A percentile compares a stretch with the other conserved stretches of the same genome.
Conservation (phyloP, 1,140 invertebrate genomes). For the Leptinotarsa lineolata region DNA sequence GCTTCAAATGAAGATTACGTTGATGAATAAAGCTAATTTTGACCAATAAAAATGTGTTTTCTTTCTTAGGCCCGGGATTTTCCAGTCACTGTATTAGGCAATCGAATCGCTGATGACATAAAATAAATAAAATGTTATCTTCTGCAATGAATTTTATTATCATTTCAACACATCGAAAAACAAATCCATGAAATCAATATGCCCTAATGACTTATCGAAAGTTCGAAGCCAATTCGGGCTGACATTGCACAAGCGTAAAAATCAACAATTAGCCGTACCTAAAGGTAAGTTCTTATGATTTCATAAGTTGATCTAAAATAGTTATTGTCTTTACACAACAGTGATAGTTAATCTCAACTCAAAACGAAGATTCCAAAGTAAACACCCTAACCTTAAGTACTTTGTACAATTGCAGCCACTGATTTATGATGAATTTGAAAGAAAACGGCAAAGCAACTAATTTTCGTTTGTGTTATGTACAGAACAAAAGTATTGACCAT, state of each 20-base stretch:
- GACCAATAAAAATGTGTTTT: too few relatives aligned
- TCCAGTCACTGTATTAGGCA: too few relatives aligned
- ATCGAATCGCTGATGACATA: too few relatives aligned
- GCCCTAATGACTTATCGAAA: not conserved
- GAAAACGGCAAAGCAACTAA: not conserved
- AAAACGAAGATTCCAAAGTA: not conserved
- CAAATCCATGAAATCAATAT: not conserved
- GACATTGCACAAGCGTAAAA: conserved; percentile 23
- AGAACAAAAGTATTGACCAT: conserved; percentile 23
- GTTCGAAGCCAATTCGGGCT: conserved; percentile 17
- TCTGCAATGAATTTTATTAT: not conserved
- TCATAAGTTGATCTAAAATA: conserved; percentile 16
- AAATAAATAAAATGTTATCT: too few relatives aligned
- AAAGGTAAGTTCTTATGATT: conserved; percentile 14
- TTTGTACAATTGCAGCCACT: conserved; percentile 18
- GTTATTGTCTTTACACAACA: conserved; percentile 28
- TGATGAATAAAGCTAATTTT: too few relatives aligned
- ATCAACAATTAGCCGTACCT: conserved; percentile 10
- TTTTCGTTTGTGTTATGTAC: not conserved
- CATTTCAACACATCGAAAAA: conserved; percentile 1
- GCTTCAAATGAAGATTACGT: too few relatives aligned
- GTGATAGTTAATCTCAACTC: conserved; percentile 3
- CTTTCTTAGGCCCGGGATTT: too few relatives aligned
- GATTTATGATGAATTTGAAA: conserved; percentile 4
- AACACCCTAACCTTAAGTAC: conserved; percentile 7